Conservation (phyloP, 2,888 invertebrate species). For the Ametastegia equiseti region DNA sequence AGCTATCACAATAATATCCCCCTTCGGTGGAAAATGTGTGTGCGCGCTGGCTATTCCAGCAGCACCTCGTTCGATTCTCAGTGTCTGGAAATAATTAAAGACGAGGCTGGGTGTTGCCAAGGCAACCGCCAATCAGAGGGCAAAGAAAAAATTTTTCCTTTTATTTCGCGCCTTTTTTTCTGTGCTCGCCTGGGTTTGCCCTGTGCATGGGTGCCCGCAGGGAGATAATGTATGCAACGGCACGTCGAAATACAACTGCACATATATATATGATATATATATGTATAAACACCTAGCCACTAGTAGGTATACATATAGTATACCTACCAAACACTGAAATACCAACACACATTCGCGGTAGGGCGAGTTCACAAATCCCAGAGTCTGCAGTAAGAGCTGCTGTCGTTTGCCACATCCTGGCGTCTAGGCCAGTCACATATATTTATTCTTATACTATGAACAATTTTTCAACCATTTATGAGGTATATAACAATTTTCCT, state of each 20-base stretch:
- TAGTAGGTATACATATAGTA: neutral
- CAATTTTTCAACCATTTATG: neutral
- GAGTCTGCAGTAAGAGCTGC: conserved; percentile 15
- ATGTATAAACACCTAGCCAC: neutral
- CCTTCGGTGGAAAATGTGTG: conserved; percentile 58
- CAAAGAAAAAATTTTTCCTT: conserved; percentile 74
- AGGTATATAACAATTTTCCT: neutral
- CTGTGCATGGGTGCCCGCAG: conserved; percentile 57
- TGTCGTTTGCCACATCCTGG: neutral
- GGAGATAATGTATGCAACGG: conserved; percentile 74
- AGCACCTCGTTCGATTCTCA: conserved; percentile 75
- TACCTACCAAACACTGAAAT: too few relatives aligned
- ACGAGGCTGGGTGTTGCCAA: conserved; percentile 73
- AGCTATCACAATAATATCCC: conserved; percentile 50
- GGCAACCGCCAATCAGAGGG: conserved; percentile 76
- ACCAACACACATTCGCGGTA: neutral
- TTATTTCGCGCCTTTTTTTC: conserved; percentile 68
- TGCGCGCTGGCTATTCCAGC: conserved; percentile 65
- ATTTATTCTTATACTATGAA: neutral
- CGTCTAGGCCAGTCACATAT: conserved; percentile 3
- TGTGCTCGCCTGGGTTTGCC: conserved; percentile 55
- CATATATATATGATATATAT: neutral
- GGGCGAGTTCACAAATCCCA: neutral
- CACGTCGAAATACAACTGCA: conserved; percentile 69
- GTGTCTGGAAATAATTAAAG: conserved; percentile 77